These are phyloP conservation scores for Plotosus lineatus DNA, from an alignment of 2,113 vertebrate genomes.

Conservation along the genomic window DNA sequence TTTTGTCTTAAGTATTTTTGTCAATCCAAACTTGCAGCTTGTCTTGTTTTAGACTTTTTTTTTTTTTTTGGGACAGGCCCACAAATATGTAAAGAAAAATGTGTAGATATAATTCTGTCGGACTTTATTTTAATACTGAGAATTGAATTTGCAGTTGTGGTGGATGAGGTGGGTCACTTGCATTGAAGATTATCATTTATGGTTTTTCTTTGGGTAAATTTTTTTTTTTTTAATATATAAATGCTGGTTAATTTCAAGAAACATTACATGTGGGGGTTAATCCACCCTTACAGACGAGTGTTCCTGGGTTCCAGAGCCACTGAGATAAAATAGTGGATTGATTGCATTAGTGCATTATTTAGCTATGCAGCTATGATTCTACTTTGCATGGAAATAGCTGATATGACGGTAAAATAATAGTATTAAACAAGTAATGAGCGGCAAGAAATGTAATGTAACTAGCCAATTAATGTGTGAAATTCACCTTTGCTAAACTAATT, in stretches of 20 bases:
- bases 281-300: too few relatives aligned
- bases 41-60: conserved; percentile 23
- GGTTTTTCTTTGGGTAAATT: neutral
- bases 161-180: too few relatives aligned
- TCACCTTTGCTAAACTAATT: neutral
- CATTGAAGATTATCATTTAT: too few relatives aligned
- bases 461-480: neutral
- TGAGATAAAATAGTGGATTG: too few relatives aligned
- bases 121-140: neutral
- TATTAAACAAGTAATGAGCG: too few relatives aligned
- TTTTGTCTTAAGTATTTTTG: conserved; percentile 72
- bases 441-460: neutral
- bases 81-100: neutral
- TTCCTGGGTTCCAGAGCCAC: too few relatives aligned
- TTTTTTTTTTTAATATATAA: too few relatives aligned
- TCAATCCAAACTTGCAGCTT: conserved; percentile 47
- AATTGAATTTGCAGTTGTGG: neutral
- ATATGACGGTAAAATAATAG: too few relatives aligned
- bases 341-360: too few relatives aligned
- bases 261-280: too few relatives aligned
- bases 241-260: neutral
- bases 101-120: neutral
- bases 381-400: too few relatives aligned
- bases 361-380: too few relatives aligned
- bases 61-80: neutral